A percentile compares a stretch with the other conserved stretches of the same genome.
Conservation (phyloP, 2,888 invertebrate genomes). For the Mimas tiliae region DNA sequence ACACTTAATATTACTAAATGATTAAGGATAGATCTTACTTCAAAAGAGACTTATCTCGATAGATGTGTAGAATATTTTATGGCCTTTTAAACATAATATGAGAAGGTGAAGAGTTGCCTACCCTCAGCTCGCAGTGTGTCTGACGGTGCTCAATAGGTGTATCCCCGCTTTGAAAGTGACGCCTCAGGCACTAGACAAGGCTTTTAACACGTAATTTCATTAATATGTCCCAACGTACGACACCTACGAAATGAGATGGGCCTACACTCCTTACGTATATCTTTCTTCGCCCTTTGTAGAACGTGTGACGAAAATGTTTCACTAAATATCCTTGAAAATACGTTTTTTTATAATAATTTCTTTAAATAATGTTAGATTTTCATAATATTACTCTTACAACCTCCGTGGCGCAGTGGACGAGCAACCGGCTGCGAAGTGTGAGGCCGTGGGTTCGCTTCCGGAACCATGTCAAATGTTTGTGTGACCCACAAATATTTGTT, state of each 20-base stretch:
- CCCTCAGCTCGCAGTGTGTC: not conserved
- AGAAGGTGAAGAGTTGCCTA: conserved; percentile 9
- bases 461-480: no score
- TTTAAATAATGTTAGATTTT: no score
- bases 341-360: not conserved
- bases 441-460: no score
- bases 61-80: not conserved
- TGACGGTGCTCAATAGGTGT: conserved; percentile 40
- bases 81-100: not conserved
- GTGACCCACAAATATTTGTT: no score
- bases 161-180: conserved; percentile 61
- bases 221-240: conserved; percentile 71
- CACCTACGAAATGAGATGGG: conserved; percentile 70
- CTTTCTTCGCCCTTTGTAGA: conserved; percentile 39
- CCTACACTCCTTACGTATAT: conserved; percentile 45
- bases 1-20: not conserved
- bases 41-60: not conserved
- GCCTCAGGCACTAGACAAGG: conserved; percentile 67
- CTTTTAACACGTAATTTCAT: conserved; percentile 81
- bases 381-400: not conserved
- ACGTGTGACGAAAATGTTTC: conserved; percentile 23
- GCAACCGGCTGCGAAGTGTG: no score
- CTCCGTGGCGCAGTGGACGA: no score
- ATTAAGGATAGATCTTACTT: no score
- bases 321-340: not conserved